Evolutionary conservation across 2,888 invertebrate species (phyloP).

Genomic region (Dynastes maya): DNA sequence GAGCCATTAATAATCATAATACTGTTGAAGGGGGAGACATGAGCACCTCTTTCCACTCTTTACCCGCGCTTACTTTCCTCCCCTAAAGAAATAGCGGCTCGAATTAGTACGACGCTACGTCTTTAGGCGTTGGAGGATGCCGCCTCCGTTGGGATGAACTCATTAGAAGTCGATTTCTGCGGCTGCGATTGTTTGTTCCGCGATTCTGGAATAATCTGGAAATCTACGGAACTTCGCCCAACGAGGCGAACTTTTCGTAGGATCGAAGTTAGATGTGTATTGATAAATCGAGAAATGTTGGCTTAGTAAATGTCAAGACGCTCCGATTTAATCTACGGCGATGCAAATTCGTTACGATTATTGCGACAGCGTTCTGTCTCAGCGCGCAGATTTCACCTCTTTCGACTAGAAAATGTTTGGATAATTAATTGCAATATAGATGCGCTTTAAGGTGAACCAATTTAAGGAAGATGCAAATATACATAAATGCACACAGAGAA

Average conservation of each 20-base stretch:
- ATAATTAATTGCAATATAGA: too few species aligned
- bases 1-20: constrained; percentile 35
- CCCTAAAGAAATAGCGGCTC: constrained; percentile 2
- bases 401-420: too few species aligned
- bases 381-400: too few species aligned
- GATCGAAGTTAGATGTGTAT: constrained; percentile 4
- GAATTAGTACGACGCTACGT: not conserved
- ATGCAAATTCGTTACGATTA: too few species aligned
- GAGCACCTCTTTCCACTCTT: not conserved
- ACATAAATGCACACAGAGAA: too few species aligned
- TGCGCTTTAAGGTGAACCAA: too few species aligned
- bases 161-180: constrained; percentile 35
- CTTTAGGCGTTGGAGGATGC: not conserved
- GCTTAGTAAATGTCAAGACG: not conserved
- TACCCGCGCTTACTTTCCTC: not conserved
- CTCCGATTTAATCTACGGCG: not conserved
- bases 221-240: not conserved
- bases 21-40: not conserved
- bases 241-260: constrained; percentile 8
- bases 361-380: too few species aligned
- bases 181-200: constrained; percentile 23
- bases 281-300: constrained; percentile 4
- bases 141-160: not conserved
- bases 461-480: too few species aligned
- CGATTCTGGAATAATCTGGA: constrained; percentile 20